phyloP scores from a whole-genome alignment of 2,113 vertebrate species.

The Rhadina sibilatrix region DNA sequence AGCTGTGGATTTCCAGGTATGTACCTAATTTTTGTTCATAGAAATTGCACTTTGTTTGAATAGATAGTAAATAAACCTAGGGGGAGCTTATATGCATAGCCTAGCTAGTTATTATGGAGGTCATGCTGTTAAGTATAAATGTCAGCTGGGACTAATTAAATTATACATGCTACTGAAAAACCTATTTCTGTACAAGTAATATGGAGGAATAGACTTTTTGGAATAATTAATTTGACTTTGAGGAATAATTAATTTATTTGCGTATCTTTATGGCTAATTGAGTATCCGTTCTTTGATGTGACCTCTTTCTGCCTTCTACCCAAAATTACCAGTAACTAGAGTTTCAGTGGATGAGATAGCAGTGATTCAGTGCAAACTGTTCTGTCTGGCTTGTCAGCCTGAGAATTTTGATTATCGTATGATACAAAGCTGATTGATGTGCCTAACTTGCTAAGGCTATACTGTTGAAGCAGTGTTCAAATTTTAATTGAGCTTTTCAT shows the following conservation, averaged over 20 bases:
- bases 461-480: background rate
- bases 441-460: background rate
- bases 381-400: background rate
- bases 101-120: background rate
- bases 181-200: background rate
- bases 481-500: background rate
- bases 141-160: background rate
- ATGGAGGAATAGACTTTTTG: background rate
- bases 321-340: background rate
- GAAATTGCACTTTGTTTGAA: background rate
- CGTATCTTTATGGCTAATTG: background rate
- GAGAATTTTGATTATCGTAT: background rate
- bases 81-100: background rate
- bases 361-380: background rate
- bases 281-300: background rate
- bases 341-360: background rate
- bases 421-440: background rate
- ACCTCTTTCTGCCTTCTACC: background rate
- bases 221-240: background rate
- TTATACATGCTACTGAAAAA: background rate
- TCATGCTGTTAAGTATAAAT: background rate
- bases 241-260: background rate
- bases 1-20: slow-evolving; percentile 96
- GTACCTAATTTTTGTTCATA: slow-evolving; percentile 43
- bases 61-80: background rate